phyloP scores from a whole-genome alignment of 1,140 invertebrate genomes.

The Helicoverpa zea region DNA sequence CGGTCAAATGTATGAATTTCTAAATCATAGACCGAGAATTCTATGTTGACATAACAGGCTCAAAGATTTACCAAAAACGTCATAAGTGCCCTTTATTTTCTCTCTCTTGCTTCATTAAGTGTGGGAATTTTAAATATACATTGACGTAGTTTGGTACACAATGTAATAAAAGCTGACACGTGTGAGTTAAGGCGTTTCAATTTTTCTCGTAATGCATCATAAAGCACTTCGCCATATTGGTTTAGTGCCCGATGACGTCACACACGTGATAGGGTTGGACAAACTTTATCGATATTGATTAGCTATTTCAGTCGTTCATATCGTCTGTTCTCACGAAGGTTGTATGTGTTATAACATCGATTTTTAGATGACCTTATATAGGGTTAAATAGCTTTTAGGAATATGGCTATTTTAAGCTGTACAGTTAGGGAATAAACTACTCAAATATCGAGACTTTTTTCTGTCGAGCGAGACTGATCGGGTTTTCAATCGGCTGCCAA shows the following conservation, averaged over 20 bases:
- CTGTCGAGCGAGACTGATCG: too few relatives aligned
- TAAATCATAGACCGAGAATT: neutral
- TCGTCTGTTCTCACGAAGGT: too few relatives aligned
- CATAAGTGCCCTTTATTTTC: constrained; percentile 1
- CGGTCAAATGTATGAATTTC: neutral
- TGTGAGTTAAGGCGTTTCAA: constrained; percentile 7
- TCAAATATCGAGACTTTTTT: too few relatives aligned
- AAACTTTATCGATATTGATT: too few relatives aligned
- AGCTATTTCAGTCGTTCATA: too few relatives aligned
- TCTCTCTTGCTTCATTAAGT: neutral
- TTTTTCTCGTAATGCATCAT: constrained; percentile 15
- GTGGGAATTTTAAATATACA: constrained; percentile 23
- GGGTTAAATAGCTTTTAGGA: too few relatives aligned
- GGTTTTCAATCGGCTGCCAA: neutral
- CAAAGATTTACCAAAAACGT: neutral
- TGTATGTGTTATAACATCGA: too few relatives aligned
- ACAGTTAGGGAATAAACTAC: too few relatives aligned
- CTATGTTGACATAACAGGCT: neutral
- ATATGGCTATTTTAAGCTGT: too few relatives aligned
- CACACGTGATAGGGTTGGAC: neutral
- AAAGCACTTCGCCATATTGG: constrained; percentile 9
- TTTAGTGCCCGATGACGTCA: constrained; percentile 1
- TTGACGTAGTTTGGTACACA: constrained; percentile 22
- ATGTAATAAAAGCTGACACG: constrained; percentile 34
- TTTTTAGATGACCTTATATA: too few relatives aligned